Percentiles rank a stretch among this genome's conserved stretches.
Evolutionary conservation across 2,888 invertebrate genomes (phyloP).

Genomic region (Andrena minutula): DNA sequence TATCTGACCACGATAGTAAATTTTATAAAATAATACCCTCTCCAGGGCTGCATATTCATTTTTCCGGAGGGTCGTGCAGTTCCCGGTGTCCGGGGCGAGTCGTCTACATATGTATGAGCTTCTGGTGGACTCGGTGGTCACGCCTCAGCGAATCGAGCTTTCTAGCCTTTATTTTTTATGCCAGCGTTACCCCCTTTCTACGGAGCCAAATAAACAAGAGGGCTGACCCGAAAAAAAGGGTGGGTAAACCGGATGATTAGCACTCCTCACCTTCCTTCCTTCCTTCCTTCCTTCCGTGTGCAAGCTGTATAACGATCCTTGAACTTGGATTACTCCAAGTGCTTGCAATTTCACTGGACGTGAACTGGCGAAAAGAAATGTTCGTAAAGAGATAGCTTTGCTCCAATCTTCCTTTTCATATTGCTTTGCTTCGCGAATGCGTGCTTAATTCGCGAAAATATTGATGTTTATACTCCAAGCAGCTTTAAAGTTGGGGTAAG

Average conservation of each 20-base stretch:
- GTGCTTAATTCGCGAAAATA: background rate
- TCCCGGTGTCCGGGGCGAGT: slow-evolving; percentile 58
- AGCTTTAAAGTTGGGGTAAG: too few relatives aligned
- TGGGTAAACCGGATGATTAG: slow-evolving; percentile 69
- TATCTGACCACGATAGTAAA: slow-evolving; percentile 68
- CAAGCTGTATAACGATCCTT: slow-evolving; percentile 59
- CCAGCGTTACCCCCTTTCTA: slow-evolving; percentile 42
- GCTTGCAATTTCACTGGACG: background rate
- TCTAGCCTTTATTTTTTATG: slow-evolving; percentile 71
- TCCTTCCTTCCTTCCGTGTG: slow-evolving; percentile 54
- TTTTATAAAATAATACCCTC: slow-evolving; percentile 77
- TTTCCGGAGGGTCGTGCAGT: slow-evolving; percentile 75
- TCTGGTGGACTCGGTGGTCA: slow-evolving; percentile 75
- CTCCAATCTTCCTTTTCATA: too few relatives aligned
- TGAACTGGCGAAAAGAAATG: background rate
- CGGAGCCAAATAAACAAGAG: slow-evolving; percentile 64
- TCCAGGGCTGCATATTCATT: slow-evolving; percentile 79
- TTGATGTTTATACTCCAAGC: background rate
- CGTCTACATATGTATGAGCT: slow-evolving; percentile 82
- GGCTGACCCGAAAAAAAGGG: slow-evolving; percentile 49
- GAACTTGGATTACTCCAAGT: slow-evolving; percentile 73
- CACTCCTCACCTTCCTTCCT: slow-evolving; percentile 61
- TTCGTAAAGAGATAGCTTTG: too few relatives aligned
- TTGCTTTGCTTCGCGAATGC: too few relatives aligned
- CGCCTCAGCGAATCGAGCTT: slow-evolving; percentile 76